Conservation (phyloP, 92 coral and sea anemone species). For the Plumapathes pennacea region DNA sequence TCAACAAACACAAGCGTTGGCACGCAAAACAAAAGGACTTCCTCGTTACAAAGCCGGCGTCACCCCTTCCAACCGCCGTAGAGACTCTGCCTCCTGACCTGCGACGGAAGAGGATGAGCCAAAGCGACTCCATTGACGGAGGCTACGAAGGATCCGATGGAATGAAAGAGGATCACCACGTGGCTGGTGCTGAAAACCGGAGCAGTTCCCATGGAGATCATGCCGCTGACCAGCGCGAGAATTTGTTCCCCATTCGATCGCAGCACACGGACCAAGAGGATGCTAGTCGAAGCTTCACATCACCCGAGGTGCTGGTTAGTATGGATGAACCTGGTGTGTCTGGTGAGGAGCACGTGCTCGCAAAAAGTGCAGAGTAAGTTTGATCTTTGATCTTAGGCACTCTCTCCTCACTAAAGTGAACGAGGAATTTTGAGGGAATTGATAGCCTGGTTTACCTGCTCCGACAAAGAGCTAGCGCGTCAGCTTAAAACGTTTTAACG, state of each 20-base stretch:
- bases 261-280: slow-evolving; percentile 65
- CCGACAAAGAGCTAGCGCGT: too few relatives aligned
- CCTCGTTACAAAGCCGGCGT: slow-evolving; percentile 3
- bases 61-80: slow-evolving; percentile 13
- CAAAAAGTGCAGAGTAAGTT: too few relatives aligned
- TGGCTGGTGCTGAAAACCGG: slow-evolving; percentile 6
- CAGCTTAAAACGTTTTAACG: too few relatives aligned
- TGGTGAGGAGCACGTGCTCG: too few relatives aligned
- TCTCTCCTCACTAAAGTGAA: too few relatives aligned
- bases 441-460: too few relatives aligned
- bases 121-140: background rate
- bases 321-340: too few relatives aligned
- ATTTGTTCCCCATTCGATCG: slow-evolving; percentile 47
- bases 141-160: slow-evolving; percentile 3
- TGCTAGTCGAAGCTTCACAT: slow-evolving; percentile 45
- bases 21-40: slow-evolving; percentile 82
- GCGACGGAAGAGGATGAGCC: background rate
- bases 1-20: slow-evolving; percentile 98
- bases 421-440: too few relatives aligned
- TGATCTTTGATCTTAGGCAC: too few relatives aligned
- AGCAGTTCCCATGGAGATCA: slow-evolving; percentile 10
- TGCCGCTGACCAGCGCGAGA: slow-evolving; percentile 59
- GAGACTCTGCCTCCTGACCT: slow-evolving; percentile 17
- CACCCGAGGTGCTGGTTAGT: slow-evolving; percentile 75
- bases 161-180: slow-evolving; percentile 5